Conservation (phyloP, 2,113 vertebrate species). For the Dolichotis patagonum region DNA sequence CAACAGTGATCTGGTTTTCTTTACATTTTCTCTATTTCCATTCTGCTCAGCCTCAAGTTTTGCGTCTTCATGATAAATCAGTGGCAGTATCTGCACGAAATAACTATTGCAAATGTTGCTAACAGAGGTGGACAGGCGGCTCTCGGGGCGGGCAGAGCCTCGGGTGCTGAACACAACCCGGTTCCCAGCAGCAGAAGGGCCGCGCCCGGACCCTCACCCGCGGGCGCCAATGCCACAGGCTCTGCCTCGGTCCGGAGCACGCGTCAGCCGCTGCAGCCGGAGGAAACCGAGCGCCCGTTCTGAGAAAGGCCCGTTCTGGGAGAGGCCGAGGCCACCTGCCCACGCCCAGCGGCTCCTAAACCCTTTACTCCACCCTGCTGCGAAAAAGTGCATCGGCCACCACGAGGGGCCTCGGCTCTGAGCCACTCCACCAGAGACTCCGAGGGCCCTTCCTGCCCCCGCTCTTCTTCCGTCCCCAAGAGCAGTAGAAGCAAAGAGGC, state of each 20-base stretch:
- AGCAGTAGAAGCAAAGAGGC: too few relatives aligned
- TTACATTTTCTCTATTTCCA: background rate
- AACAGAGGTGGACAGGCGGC: background rate
- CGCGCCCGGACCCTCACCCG: background rate
- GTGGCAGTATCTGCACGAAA: background rate
- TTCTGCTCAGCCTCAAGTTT: background rate
- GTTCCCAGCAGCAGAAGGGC: background rate
- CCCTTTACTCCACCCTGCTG: background rate
- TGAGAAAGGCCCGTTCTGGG: background rate
- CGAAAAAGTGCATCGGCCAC: background rate
- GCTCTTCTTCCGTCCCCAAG: background rate
- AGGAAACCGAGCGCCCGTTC: slow-evolving; percentile 27
- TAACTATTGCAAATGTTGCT: background rate
- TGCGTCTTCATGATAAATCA: background rate
- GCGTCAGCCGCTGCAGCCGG: background rate
- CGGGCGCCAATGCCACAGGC: background rate
- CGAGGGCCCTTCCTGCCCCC: too few relatives aligned
- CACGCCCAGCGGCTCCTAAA: background rate
- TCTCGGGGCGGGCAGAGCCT: background rate
- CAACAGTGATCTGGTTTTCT: background rate
- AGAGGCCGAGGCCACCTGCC: background rate
- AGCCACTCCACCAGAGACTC: too few relatives aligned
- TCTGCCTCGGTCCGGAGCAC: background rate
- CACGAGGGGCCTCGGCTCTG: too few relatives aligned
- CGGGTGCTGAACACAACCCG: background rate